Percentiles rank a stretch among this genome's conserved stretches.
phyloP scores from a whole-genome alignment of 2,888 invertebrate species.

The Xiphydria camelus region DNA sequence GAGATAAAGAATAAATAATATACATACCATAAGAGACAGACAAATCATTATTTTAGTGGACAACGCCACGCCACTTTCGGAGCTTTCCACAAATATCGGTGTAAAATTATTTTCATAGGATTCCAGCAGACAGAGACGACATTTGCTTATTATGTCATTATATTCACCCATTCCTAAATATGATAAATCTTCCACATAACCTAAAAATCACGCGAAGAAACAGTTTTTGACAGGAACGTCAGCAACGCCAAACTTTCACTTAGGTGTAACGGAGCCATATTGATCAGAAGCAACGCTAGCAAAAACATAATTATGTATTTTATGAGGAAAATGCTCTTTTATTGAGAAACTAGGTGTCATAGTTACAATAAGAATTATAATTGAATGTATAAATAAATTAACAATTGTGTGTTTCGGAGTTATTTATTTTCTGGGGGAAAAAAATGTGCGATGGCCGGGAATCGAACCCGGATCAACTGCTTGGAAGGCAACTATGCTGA shows the following conservation, averaged over 20 bases:
- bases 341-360: no score
- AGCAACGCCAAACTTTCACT: background rate
- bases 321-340: no score
- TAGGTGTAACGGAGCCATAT: background rate
- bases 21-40: constrained; percentile 30
- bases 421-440: constrained; percentile 7
- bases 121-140: constrained; percentile 27
- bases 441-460: constrained; percentile 36
- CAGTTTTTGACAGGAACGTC: background rate
- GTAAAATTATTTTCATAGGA: constrained; percentile 19
- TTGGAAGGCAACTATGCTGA: constrained; percentile 38
- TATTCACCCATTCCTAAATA: constrained; percentile 7
- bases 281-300: background rate
- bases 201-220: background rate
- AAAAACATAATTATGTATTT: no score
- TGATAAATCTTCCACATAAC: background rate
- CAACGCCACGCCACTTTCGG: constrained; percentile 18
- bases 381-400: no score
- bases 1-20: constrained; percentile 2
- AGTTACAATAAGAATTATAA: no score
- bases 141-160: constrained; percentile 14
- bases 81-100: constrained; percentile 19
- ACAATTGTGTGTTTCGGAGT: no score
- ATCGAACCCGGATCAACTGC: constrained; percentile 39
- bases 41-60: constrained; percentile 31